Evolutionary conservation across 2,888 invertebrate genomes (phyloP), one percentile per base, ranked within the genome.

Genomic region (Prosopocoilus inquinatus): DNA sequence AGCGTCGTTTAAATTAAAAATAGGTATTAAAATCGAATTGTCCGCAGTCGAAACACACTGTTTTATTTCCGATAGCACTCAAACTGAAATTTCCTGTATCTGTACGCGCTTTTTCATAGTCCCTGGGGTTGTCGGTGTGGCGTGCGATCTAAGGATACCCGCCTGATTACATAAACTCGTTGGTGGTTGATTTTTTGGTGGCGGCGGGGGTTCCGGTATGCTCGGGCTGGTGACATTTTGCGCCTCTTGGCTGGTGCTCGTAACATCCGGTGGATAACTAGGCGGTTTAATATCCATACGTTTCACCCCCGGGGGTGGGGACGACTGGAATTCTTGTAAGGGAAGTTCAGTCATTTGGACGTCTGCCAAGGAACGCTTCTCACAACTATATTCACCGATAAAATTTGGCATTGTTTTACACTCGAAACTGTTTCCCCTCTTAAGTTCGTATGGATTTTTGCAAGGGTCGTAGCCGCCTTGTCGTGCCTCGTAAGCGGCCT

Each of bases 11-110:
- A 28, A 28, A 28, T 3, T 28, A 3, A 28, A 5, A 28, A 5
- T n/a, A n/a, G n/a, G 7, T 28, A 28, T 7, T 28, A 28, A 16
- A 3, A 16, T 16, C 20, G 20, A 28, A 28, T 28, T 28, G 20
- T 28, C 5, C 20, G 20, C 20, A 28, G 12, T 38, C 4, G 38
- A 7, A 36, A 36, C 12, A 12, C 12, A 36, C n/a, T 13, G 11
- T 44, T 44, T 13, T 44, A 44, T 13, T 13, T 13, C 44, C 16
- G 16, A 35, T 16, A 36, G 16, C 28, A 45, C 50, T 87, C 84
- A 93, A 80, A 93, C 93, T 59, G 92, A 92, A 80, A 94, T 94
- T 78, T 94, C 93, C 78, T 92, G 92, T 75, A 94, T 94, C 80
- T 93, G 93, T 69, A 94, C 93, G 76, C 93, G 85, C 78, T 93